A percentile compares a stretch with the other conserved stretches of the same genome.
These are phyloP conservation scores for Holacanthella duospinosa DNA, from an alignment of 2,888 invertebrate species.

Conservation along the genomic window DNA sequence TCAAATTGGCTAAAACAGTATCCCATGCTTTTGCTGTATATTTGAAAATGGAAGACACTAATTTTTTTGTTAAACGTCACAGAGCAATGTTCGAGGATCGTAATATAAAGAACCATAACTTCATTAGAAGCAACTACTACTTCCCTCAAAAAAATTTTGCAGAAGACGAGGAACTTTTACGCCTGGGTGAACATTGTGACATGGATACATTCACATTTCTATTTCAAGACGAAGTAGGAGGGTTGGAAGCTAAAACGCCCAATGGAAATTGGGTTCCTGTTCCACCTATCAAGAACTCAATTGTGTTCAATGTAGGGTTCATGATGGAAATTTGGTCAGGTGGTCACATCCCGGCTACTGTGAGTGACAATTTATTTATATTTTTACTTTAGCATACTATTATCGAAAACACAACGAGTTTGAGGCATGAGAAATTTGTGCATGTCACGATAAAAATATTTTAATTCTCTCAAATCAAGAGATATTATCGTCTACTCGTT, in stretches of 20 bases:
- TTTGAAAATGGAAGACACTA: constrained; percentile 16
- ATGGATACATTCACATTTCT: constrained; percentile 15
- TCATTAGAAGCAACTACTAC: constrained; percentile 14
- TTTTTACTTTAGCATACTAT: too few relatives aligned
- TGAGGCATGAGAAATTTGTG: too few relatives aligned
- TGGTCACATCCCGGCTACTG: constrained; percentile 17
- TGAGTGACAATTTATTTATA: too few relatives aligned
- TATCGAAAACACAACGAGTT: too few relatives aligned
- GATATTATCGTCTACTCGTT: too few relatives aligned
- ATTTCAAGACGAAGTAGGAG: constrained; percentile 17
- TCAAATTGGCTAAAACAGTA: constrained; percentile 8
- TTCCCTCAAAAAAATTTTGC: constrained; percentile 4
- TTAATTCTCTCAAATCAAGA: too few relatives aligned
- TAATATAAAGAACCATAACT: constrained; percentile 6
- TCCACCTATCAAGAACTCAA: constrained; percentile 13
- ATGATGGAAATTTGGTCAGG: constrained; percentile 21
- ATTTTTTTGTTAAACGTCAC: constrained; percentile 18
- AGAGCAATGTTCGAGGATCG: constrained; percentile 6
- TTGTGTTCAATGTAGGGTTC: constrained; percentile 16
- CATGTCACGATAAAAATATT: too few relatives aligned
- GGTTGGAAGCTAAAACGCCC: constrained; percentile 12
- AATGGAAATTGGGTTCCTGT: constrained; percentile 18
- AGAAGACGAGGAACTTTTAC: constrained; percentile 9
- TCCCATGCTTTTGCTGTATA: constrained; percentile 11
- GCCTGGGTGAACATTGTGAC: constrained; percentile 18